A percentile compares a stretch with the other conserved stretches of the same genome.
phyloP scores from a whole-genome alignment of 1,140 invertebrate genomes.

The Drosophila neocordata region DNA sequence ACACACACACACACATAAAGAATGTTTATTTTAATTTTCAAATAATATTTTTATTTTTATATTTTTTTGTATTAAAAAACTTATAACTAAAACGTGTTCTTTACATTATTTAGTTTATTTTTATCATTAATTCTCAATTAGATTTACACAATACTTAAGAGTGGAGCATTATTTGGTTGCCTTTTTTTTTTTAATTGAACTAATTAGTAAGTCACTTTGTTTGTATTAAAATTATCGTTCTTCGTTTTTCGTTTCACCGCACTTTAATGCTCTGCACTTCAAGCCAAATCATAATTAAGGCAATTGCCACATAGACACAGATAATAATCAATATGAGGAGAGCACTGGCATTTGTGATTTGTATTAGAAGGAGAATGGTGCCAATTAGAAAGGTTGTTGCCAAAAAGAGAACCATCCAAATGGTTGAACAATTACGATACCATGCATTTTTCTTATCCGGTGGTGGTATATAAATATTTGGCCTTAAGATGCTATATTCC shows the following conservation, averaged over 20 bases:
- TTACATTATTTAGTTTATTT: constrained; percentile 38
- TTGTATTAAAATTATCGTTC: background rate
- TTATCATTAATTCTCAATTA: constrained; percentile 42
- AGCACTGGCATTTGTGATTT: constrained; percentile 60
- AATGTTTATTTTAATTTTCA: background rate
- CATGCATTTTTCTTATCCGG: constrained; percentile 63
- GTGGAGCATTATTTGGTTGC: background rate
- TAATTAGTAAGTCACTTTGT: constrained; percentile 38
- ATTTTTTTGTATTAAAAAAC: constrained; percentile 24
- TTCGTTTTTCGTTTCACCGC: constrained; percentile 42
- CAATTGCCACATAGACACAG: constrained; percentile 54
- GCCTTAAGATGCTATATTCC: constrained; percentile 67
- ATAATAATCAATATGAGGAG: constrained; percentile 59
- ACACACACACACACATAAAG: background rate
- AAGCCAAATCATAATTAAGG: constrained; percentile 58
- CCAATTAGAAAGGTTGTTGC: constrained; percentile 56
- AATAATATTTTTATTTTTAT: background rate
- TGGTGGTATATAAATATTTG: constrained; percentile 47
- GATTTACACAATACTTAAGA: constrained; percentile 58
- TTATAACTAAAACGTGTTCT: constrained; percentile 27
- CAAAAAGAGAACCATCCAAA: constrained; percentile 59
- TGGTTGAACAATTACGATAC: constrained; percentile 63
- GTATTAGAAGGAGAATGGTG: constrained; percentile 51
- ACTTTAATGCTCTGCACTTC: constrained; percentile 71
- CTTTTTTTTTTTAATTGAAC: constrained; percentile 10